phyloP scores from a whole-genome alignment of 2,113 vertebrate genomes.

The Coturnix japonica region DNA sequence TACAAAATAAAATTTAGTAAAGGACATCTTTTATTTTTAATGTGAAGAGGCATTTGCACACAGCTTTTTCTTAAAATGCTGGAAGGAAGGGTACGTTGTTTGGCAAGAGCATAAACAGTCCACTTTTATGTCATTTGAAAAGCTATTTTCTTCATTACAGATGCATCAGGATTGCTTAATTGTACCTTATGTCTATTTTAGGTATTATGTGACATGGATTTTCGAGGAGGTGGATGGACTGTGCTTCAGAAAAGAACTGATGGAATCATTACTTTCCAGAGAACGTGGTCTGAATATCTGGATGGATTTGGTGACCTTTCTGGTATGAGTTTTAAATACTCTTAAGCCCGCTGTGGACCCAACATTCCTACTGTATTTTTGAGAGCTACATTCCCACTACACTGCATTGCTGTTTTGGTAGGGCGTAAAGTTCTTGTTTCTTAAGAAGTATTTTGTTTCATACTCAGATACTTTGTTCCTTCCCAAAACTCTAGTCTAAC shows the following conservation, averaged over 20 bases:
- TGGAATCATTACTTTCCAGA: slow-evolving; percentile 86
- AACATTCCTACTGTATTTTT: not conserved
- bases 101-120: not conserved
- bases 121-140: not conserved
- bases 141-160: not conserved
- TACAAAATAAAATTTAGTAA: not conserved
- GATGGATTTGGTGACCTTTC: slow-evolving; percentile 91
- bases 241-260: slow-evolving; percentile 88
- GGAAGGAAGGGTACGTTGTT: not conserved
- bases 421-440: not conserved
- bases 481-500: not conserved
- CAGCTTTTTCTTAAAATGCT: not conserved
- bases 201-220: slow-evolving; percentile 97
- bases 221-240: slow-evolving; percentile 93
- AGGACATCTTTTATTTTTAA: not conserved
- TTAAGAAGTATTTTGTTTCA: not conserved
- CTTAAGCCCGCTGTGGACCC: not conserved
- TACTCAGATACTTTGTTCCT: not conserved
- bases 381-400: not conserved
- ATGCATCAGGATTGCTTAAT: not conserved
- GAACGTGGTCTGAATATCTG: slow-evolving; percentile 86
- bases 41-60: not conserved
- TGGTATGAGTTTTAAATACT: slow-evolving; percentile 77
- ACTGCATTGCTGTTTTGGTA: not conserved
- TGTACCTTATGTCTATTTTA: slow-evolving; percentile 57